Base-by-base conservation (phyloP, 2,797 vertebrate genomes). In the Taeniopygia guttata region DNA sequence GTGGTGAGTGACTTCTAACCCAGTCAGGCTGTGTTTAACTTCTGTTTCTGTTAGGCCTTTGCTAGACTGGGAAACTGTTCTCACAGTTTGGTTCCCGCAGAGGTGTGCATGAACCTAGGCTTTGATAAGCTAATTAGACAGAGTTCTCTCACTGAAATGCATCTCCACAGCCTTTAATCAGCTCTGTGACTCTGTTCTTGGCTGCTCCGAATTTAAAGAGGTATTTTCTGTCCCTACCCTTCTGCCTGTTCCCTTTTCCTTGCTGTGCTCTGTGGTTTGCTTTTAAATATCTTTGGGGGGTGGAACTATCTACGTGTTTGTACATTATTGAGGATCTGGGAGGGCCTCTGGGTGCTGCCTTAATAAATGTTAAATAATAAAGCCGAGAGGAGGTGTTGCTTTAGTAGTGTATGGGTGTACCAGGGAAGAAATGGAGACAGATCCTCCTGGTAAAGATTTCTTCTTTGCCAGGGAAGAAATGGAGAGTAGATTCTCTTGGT, bases 61-160 rank as follows among this genome's bases (percentile, higher is more conserved):
- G 86, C 93, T 69, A 86, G 63, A 46, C 45, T 54, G 86, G 70
- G 52, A 34, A 90, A 22, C 81, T 69, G 42, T 85, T 87, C 60
- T 64, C 90, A 55, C 88, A 89, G 78, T 87, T 95, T 95, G 90
- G 56, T 90, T 95, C 89, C 87, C 94, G 94, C 5, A 0, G 92
- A 95, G 94, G 95, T 94, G 96, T 81, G 91, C 58, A 72, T 49
- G 85, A 73, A 91, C 43, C 52, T 52, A 12, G 2, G 52, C 90
- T 96, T 96, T 95, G 95, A 94, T 89, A 77, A 93, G 88, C 86
- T 93, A 93, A 96, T 95, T 87, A 90, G 67, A 10, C 63, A 34
- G 77, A 48, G 34, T 27, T 84, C 25, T 73, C 55, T 84, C 64
- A 54, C 63, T 76, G 34, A 79, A 91, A 91, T 87, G 87, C 70